Evolutionary conservation across 2,113 vertebrate species (phyloP).

Genomic region (Montifringilla adamsi): DNA sequence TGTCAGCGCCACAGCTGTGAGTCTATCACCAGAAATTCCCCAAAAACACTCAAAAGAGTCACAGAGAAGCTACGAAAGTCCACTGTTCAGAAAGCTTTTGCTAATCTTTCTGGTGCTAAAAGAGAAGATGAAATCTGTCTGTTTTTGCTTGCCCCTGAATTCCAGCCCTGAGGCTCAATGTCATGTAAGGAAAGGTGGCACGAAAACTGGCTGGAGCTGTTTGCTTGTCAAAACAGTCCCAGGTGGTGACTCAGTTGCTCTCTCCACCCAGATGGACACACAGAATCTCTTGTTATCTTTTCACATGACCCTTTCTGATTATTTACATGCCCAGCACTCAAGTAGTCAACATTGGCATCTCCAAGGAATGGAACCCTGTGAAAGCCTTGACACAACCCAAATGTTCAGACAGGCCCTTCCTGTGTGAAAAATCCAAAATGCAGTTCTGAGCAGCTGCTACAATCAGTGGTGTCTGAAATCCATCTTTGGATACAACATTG

Average conservation of each 20-base stretch:
- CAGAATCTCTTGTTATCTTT: not conserved
- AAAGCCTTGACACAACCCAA: not conserved
- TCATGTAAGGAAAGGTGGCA: not conserved
- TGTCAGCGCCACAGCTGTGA: not conserved
- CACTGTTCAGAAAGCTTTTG: not conserved
- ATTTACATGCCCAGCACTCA: not conserved
- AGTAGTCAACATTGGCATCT: not conserved
- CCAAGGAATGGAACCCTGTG: not conserved
- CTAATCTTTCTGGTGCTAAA: not conserved
- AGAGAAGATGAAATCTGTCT: not conserved
- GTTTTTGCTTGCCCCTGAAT: not conserved
- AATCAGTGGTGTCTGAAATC: not conserved
- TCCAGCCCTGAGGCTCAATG: not conserved
- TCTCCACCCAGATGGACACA: not conserved
- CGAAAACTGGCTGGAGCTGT: not conserved
- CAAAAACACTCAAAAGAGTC: not conserved
- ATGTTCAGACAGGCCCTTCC: not conserved
- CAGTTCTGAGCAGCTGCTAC: not conserved
- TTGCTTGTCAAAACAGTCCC: not conserved
- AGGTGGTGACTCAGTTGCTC: not conserved
- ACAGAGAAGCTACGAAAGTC: not conserved
- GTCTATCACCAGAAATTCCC: not conserved
- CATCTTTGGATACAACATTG: not conserved
- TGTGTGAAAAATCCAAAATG: not conserved
- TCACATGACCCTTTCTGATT: not conserved